Percentiles rank a stretch among this genome's conserved stretches.
Evolutionary conservation across 2,113 vertebrate species (phyloP).

Genomic region (Chlorocebus sabaeus): DNA sequence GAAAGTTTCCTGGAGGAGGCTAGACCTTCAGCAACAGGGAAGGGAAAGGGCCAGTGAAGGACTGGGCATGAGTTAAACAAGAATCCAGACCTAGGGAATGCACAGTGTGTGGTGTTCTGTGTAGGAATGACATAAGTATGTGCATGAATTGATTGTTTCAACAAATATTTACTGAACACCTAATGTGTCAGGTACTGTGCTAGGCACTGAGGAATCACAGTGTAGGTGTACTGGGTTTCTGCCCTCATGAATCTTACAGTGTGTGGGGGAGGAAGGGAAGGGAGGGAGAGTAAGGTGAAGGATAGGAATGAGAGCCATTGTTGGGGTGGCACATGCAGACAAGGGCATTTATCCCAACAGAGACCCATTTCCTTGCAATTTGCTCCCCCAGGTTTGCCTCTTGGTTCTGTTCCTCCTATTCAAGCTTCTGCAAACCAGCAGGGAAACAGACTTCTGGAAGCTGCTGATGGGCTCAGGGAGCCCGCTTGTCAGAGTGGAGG

Average conservation of each 20-base stretch:
- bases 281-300: neutral
- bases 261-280: neutral
- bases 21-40: neutral
- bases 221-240: neutral
- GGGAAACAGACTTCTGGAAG: neutral
- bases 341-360: neutral
- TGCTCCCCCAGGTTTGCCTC: neutral
- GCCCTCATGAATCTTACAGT: neutral
- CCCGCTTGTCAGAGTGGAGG: neutral
- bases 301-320: neutral
- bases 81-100: too few species aligned
- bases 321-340: neutral
- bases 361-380: neutral
- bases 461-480: neutral
- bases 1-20: neutral
- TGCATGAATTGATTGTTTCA: neutral
- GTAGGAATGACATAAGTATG: neutral
- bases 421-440: neutral
- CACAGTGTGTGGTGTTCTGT: neutral
- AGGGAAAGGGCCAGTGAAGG: neutral
- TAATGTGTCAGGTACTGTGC: neutral
- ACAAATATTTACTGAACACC: neutral
- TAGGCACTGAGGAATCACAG: neutral
- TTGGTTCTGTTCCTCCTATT: neutral
- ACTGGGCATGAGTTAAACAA: neutral